Conservation (phyloP, 2,797 vertebrate species). For the Spheniscus humboldti region DNA sequence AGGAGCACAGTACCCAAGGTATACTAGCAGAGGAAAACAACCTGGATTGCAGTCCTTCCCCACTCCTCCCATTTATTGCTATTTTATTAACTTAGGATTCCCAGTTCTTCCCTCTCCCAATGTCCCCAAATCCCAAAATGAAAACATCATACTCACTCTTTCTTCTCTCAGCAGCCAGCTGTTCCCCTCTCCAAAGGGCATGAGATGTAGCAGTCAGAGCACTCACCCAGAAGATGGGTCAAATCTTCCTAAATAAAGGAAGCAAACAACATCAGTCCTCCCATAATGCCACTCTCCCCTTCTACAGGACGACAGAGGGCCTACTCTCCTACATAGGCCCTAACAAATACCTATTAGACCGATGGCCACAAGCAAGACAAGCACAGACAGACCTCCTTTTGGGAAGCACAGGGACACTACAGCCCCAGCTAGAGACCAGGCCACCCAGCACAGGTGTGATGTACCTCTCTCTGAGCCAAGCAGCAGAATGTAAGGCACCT, state of each 20-base stretch:
- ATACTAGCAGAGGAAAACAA: not conserved
- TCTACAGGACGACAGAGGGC: fast-evolving
- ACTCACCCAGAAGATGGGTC: fast-evolving
- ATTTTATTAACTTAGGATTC: not conserved
- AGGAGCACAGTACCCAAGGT: not conserved
- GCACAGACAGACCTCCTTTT: fast-evolving
- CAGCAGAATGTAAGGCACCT: not conserved
- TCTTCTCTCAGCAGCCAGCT: not conserved
- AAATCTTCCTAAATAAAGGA: not conserved
- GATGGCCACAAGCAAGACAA: fast-evolving
- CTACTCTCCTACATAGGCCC: fast-evolving
- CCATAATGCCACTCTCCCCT: not conserved
- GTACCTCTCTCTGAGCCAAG: not conserved
- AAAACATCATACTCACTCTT: not conserved
- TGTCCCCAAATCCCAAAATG: fast-evolving
- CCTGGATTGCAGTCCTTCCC: not conserved
- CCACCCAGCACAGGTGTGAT: not conserved
- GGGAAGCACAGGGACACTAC: fast-evolving
- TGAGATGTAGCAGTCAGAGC: fast-evolving
- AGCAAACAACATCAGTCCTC: not conserved
- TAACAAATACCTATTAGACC: not conserved
- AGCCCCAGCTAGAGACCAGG: fast-evolving
- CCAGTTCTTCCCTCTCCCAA: not conserved
- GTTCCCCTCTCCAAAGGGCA: not conserved
- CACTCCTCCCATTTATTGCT: not conserved